A percentile compares a stretch with the other conserved stretches of the same genome.
Evolutionary conservation across 2,888 invertebrate species (phyloP).

Genomic region (Zaprionus bogoriensis): DNA sequence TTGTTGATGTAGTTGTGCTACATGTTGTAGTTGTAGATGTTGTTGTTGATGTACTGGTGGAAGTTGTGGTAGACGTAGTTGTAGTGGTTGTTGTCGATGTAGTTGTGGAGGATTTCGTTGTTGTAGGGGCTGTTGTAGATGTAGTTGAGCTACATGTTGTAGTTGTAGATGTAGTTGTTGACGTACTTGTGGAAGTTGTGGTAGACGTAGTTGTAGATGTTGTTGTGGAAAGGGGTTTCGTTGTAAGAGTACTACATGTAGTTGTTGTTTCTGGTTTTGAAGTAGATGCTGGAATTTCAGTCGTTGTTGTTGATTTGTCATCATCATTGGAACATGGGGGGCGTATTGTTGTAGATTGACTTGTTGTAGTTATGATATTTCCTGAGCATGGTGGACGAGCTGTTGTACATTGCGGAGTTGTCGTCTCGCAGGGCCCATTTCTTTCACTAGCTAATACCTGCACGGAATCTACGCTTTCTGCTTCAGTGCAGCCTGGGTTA

Average conservation of each 20-base stretch:
- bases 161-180: slow-evolving; percentile 3
- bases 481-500: slow-evolving; percentile 62
- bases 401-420: slow-evolving; percentile 26
- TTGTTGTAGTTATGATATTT: slow-evolving; percentile 16
- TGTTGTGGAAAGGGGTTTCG: neutral
- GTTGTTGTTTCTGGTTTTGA: neutral
- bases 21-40: neutral
- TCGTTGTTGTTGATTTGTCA: slow-evolving; percentile 6
- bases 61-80: slow-evolving; percentile 2
- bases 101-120: neutral
- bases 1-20: neutral
- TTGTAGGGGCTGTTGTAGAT: slow-evolving; percentile 7
- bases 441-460: neutral
- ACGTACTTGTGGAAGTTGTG: neutral
- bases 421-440: slow-evolving; percentile 16
- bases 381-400: slow-evolving; percentile 31
- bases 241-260: neutral
- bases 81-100: slow-evolving; percentile 5
- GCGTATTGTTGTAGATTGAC: slow-evolving; percentile 7
- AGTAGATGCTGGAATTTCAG: neutral
- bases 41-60: slow-evolving; percentile 7
- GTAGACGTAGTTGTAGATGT: slow-evolving; percentile 8
- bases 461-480: neutral
- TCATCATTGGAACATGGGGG: slow-evolving; percentile 1
- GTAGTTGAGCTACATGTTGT: slow-evolving; percentile 11